Base-by-base conservation (phyloP, 2,888 invertebrate species). In the Sphaerophoria rueppellii region DNA sequence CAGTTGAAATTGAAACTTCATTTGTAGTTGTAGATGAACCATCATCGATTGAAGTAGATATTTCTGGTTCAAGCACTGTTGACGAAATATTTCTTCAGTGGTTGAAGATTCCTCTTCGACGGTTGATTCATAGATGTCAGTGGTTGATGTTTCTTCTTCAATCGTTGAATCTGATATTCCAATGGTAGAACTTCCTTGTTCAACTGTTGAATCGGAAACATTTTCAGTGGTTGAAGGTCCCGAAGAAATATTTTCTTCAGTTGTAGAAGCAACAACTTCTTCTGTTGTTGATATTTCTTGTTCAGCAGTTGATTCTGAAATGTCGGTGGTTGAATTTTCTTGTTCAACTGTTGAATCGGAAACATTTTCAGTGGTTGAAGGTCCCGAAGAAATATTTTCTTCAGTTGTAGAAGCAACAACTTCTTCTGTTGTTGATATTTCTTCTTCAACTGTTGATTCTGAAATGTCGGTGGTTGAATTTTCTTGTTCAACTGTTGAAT, bases 91-190 rank as follows among this genome's bases (percentile, higher is more conserved):
- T 7, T 34, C 6, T 37, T 0, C 4, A 12, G 24, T 46, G 6
- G 61, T 46, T 46, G 61, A 32, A 6, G 24, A 11, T 46, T 61
- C 52, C 6, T 7, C 7, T 52, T 52, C 24, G 6, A 14, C 6
- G 3, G 52, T 52, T 9, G 52, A 52, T 6, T 52, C 40, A 16
- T 24, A 58, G 11, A n/a, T 32, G 6, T 40, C 61, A 16, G 6
- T 9, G 11, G 73, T 55, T 4, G 69, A 6, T 12, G 65, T 16
- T 7, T 3, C 24, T 0, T 11, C 75, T 37, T 74, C 57, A 24
- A 24, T 24, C n/a, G 81, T 71, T 5, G 79, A 71, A 57, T n/a
- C 40, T 7, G 87, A 65, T 0, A 7, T 69, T 3, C 57, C 76
- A 6, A 6, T 24, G 40, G 58, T 58, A 14, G 46, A 43, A 40